These are phyloP conservation scores for Oxyteleia sp. DNA, from an alignment of 2,888 invertebrate genomes.

Conservation along the genomic window DNA sequence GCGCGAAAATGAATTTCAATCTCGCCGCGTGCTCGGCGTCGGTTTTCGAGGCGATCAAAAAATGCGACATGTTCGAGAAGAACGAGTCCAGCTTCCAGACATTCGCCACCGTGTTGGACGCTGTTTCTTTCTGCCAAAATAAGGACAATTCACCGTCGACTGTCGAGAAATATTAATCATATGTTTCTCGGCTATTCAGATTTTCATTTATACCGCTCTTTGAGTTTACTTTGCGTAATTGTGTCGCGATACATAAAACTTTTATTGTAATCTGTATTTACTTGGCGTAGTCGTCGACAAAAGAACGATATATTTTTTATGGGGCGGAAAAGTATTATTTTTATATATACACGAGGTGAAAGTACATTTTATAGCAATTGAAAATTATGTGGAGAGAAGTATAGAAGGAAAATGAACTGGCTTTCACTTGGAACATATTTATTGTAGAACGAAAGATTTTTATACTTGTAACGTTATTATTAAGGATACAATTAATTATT, in stretches of 20 bases:
- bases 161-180: constrained; percentile 33
- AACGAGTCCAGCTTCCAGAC: no score
- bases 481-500: not conserved
- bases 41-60: constrained; percentile 86
- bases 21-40: constrained; percentile 86
- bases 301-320: no score
- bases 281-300: no score
- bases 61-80: no score
- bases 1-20: constrained; percentile 67
- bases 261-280: no score
- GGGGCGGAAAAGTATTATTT: no score
- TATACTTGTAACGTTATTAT: constrained; percentile 14
- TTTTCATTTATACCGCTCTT: not conserved
- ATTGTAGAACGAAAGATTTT: constrained; percentile 12
- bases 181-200: not conserved
- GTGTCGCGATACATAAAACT: no score
- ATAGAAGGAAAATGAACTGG: not conserved
- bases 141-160: constrained; percentile 13
- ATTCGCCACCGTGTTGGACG: no score
- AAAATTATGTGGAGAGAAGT: not conserved
- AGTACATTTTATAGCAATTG: not conserved
- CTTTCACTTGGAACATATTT: not conserved
- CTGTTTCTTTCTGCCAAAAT: constrained; percentile 87
- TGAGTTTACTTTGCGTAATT: no score
- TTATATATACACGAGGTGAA: no score